Conservation (phyloP, 2,888 invertebrate genomes). For the Plebejus melissa region DNA sequence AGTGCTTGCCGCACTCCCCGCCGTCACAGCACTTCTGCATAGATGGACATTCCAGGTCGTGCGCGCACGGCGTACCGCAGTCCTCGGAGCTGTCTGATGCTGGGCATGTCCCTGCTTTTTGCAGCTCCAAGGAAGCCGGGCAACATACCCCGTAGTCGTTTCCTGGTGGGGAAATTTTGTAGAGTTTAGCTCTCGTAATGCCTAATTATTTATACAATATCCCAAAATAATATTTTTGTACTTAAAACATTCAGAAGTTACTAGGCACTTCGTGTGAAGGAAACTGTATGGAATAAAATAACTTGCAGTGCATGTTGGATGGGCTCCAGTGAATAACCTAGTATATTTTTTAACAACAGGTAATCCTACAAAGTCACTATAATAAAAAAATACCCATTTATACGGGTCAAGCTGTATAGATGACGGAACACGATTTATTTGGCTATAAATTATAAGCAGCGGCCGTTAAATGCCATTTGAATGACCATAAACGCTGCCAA, state of each 20-base stretch:
- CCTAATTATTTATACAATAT: no score
- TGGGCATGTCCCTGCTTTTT: slow-evolving; percentile 89
- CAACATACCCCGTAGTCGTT: slow-evolving; percentile 94
- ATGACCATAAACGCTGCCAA: neutral
- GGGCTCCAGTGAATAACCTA: no score
- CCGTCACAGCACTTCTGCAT: slow-evolving; percentile 90
- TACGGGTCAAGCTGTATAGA: neutral
- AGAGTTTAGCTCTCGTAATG: no score
- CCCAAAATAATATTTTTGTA: no score
- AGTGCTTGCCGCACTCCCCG: slow-evolving; percentile 85
- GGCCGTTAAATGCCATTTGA: neutral
- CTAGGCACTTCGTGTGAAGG: no score
- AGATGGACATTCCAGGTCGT: slow-evolving; percentile 89
- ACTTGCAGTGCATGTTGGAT: no score
- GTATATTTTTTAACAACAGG: no score
- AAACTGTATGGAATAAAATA: no score
- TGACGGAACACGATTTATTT: neutral
- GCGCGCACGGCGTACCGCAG: slow-evolving; percentile 84
- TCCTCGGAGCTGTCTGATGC: slow-evolving; percentile 61
- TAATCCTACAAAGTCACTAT: no score
- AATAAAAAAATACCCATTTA: neutral
- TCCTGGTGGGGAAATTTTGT: slow-evolving; percentile 54
- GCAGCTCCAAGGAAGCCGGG: slow-evolving; percentile 85
- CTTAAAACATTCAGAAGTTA: no score
- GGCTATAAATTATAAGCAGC: neutral